phyloP scores from a whole-genome alignment of 2,797 vertebrate species.

The Silurus aristotelis region DNA sequence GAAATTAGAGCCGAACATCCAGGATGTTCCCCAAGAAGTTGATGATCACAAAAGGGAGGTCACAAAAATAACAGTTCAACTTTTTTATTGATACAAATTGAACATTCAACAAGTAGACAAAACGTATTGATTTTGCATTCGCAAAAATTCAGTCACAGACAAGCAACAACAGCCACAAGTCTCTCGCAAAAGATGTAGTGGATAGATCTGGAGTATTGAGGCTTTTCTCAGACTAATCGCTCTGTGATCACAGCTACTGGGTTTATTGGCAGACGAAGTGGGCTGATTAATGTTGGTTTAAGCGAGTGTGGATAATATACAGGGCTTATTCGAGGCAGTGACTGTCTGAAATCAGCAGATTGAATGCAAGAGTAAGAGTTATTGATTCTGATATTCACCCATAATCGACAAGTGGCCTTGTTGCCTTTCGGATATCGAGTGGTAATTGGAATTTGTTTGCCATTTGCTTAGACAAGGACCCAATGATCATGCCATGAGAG shows the following conservation, averaged over 20 bases:
- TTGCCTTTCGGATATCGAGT: slow-evolving; percentile 23
- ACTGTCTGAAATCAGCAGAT: slow-evolving; percentile 10
- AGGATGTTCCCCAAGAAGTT: background rate
- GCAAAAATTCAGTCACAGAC: slow-evolving; percentile 1
- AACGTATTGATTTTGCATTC: slow-evolving; percentile 24
- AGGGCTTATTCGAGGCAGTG: slow-evolving; percentile 72
- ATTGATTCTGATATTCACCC: slow-evolving; percentile 49
- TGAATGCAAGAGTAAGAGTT: slow-evolving; percentile 29
- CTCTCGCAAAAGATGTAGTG: slow-evolving; percentile 70
- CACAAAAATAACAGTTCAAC: slow-evolving; percentile 13
- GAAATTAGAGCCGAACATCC: background rate
- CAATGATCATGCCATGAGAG: slow-evolving; percentile 7
- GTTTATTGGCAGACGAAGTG: slow-evolving; percentile 76
- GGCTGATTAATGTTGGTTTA: slow-evolving; percentile 82
- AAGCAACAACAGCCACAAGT: slow-evolving; percentile 43
- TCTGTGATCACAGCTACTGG: slow-evolving; percentile 73
- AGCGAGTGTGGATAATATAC: slow-evolving; percentile 78
- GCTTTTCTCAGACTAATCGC: slow-evolving; percentile 71
- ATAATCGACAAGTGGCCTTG: slow-evolving; percentile 21
- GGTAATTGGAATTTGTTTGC: slow-evolving; percentile 16
- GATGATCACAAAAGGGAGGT: slow-evolving; percentile 20
- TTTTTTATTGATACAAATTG: slow-evolving; percentile 25
- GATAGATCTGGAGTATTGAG: slow-evolving; percentile 71
- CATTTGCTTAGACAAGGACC: slow-evolving; percentile 27
- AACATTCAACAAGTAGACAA: slow-evolving; percentile 21